Conservation (phyloP, 1,140 invertebrate species). For the Sminthurinus signatus region DNA sequence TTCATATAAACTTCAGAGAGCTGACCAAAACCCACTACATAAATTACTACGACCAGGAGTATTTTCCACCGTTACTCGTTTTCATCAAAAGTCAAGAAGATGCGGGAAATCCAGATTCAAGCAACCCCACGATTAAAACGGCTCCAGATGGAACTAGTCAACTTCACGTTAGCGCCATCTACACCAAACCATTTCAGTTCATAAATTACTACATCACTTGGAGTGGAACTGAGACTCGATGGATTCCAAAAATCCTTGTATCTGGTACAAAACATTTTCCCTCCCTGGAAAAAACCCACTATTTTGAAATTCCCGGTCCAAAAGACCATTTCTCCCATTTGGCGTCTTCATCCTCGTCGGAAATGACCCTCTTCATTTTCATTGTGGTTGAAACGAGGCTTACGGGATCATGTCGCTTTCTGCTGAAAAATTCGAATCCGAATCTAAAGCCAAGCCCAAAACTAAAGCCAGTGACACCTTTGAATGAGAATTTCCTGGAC, state of each 20-base stretch:
- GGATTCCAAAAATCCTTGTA: conserved; percentile 51
- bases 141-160: not conserved
- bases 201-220: conserved; percentile 79
- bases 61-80: conserved; percentile 45
- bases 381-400: not conserved
- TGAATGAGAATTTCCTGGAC: too few species aligned
- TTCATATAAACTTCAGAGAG: conserved; percentile 50
- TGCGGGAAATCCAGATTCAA: not conserved
- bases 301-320: conserved; percentile 8
- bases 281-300: not conserved
- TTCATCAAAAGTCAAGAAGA: conserved; percentile 71
- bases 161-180: conserved; percentile 70
- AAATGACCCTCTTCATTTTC: conserved; percentile 10
- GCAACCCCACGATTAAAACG: not conserved
- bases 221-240: too few species aligned
- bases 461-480: too few species aligned
- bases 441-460: too few species aligned
- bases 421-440: too few species aligned
- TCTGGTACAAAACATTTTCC: too few species aligned
- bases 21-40: conserved; percentile 20
- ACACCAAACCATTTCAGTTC: conserved; percentile 68
- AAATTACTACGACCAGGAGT: conserved; percentile 10
- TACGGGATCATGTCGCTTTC: too few species aligned
- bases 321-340: too few species aligned
- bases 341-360: conserved; percentile 1